Base-by-base conservation (phyloP, 2,888 invertebrate species). In the Rotaria socialis region DNA sequence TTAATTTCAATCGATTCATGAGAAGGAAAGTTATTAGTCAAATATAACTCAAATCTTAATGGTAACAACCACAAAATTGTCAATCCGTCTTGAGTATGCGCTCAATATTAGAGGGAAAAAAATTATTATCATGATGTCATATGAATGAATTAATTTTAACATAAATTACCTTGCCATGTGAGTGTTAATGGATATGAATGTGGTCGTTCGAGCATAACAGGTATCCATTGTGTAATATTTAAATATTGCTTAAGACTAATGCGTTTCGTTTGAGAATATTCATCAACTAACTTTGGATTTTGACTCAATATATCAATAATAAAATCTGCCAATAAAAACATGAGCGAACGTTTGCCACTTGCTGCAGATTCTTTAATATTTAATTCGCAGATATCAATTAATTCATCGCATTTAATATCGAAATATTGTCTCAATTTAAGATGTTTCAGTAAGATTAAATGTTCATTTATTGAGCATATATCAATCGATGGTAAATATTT, bases 391-490 rank as follows among this genome's bases (percentile, higher is more conserved):
- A 87, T 55, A 52, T 87, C 87, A 24, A 87, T 85, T n/a, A 87
- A 84, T 85, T 87, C 87, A 84, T 87, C 87, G 22, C 85, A 60
- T 87, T 87, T 87, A 0, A 87, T 24, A 27, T 87, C 56, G 22
- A 52, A 60, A 50, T 41, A 85, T 24, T 84, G 67, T 41, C 85
- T 35, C 84, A 87, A 50, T 56, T 84, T 85, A n/a, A 87, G 84
- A 58, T 85, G 84, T 43, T 67, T 85, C 6, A 87, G 55, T 19
- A 87, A 27, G 19, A 27, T 58, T 22, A 86, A 7, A 50, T 60
- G 55, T 35, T 87, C 85, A 41, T 87, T 84, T 24, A 43, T 84
- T 41, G 41, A 35, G 6, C 74, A 47, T 67, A 85, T 35, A 16
- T 87, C 87, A 35, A 85, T 58, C 0, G 84, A 60, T 19, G 87